Conservation (phyloP, 2,797 vertebrate species). For the Channallabes apus region DNA sequence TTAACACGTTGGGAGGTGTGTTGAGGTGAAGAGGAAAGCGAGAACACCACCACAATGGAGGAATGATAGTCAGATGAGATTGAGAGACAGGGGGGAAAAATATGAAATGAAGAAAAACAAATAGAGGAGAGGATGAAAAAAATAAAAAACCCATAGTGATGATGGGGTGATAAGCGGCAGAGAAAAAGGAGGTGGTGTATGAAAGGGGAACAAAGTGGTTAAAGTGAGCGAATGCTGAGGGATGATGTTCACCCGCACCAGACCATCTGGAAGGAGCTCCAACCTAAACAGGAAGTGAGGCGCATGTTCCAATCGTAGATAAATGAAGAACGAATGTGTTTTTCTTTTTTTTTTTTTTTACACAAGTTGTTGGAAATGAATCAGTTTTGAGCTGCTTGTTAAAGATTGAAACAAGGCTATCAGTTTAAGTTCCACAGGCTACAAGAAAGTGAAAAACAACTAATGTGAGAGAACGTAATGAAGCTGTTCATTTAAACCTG, state of each 20-base stretch:
- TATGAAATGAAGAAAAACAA: neutral
- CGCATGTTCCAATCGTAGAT: neutral
- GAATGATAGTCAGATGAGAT: neutral
- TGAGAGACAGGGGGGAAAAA: neutral
- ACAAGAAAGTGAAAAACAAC: neutral
- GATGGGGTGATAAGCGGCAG: neutral
- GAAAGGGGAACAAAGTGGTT: neutral
- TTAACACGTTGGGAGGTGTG: constrained; percentile 2
- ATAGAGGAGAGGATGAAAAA: neutral
- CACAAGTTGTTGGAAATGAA: neutral
- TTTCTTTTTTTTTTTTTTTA: too few relatives aligned
- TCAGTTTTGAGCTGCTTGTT: neutral
- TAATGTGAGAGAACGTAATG: neutral
- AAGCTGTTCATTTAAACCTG: constrained; percentile 7
- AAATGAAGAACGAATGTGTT: neutral
- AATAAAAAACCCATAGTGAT: neutral
- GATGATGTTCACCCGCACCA: neutral
- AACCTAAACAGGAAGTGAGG: neutral
- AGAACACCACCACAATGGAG: neutral
- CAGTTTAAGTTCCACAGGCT: neutral
- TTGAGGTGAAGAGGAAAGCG: neutral
- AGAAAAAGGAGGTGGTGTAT: neutral
- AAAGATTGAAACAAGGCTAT: neutral
- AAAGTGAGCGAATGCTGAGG: neutral
- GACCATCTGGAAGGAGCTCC: neutral